These are phyloP conservation scores for Lamproptera curius DNA, from an alignment of 2,888 invertebrate genomes.

Conservation along the genomic window DNA sequence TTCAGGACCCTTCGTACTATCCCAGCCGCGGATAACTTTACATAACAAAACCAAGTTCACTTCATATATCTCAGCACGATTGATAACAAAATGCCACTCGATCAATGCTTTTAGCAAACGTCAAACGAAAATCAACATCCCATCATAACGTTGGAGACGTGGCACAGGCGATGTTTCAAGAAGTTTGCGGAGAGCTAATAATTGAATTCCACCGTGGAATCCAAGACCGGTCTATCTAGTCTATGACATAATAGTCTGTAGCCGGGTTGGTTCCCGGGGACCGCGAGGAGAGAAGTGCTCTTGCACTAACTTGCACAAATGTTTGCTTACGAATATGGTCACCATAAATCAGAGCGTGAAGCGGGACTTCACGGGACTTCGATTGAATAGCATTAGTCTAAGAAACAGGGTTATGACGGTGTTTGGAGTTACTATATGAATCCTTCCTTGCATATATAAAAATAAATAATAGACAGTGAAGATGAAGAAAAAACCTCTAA, in stretches of 20 bases:
- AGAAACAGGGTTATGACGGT: no score
- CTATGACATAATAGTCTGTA: slow-evolving; percentile 43
- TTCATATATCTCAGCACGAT: no score
- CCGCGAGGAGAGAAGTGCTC: slow-evolving; percentile 44
- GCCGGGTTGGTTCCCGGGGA: slow-evolving; percentile 35
- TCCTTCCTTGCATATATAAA: no score
- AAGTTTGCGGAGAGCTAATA: slow-evolving; percentile 38
- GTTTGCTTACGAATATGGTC: slow-evolving; percentile 44
- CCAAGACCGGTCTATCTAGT: slow-evolving; percentile 32
- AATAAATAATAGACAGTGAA: no score
- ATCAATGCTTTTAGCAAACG: neutral
- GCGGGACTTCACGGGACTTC: slow-evolving; percentile 21
- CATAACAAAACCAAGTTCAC: no score
- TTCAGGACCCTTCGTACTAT: no score
- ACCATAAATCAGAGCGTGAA: slow-evolving; percentile 23
- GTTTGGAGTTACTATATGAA: no score
- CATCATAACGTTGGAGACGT: slow-evolving; percentile 16
- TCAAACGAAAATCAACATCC: slow-evolving; percentile 4
- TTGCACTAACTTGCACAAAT: slow-evolving; percentile 62
- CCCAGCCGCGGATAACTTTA: no score
- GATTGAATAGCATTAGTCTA: no score
- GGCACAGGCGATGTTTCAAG: slow-evolving; percentile 24
- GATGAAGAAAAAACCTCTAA: no score
- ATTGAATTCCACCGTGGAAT: slow-evolving; percentile 47
- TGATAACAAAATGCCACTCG: no score